Base-by-base conservation (phyloP, 2,888 invertebrate genomes). In the Standfussiana lucernea region DNA sequence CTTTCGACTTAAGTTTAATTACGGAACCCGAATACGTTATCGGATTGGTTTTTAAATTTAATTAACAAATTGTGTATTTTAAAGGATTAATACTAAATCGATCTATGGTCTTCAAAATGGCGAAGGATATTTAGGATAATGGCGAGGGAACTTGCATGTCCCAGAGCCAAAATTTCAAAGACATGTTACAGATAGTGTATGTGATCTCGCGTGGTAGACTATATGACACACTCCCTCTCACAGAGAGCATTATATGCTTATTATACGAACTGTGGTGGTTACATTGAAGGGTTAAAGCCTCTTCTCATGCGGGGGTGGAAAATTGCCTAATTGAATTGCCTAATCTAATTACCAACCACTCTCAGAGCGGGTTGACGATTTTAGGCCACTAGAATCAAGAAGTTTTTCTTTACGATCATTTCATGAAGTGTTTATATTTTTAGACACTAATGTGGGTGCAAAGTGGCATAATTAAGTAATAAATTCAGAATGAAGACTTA, bases 1-100 rank as follows among this genome's bases (percentile, higher is more conserved):
- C 64, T 82, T 80, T 59, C 4, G 13, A n/a, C n/a, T 53, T 40
- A 56, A 80, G 71, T 83, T 75, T 73, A 65, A 56, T 32, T 59
- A 61, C 42, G 59, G 67, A 40, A 66, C n/a, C 59, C 1, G 18
- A 77, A 73, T 68, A 62, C 21, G n/a, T 50, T 71, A 50, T 69
- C 45, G 18, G 47, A 69, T 71, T 56, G 59, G 13, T 76, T 83
- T 75, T 68, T 64, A 21, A 61, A 62, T 73, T 62, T 50, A 21
- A 75, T 21, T 40, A 78, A 64, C 2, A 77, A 77, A 42, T 42
- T 50, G 21, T 24, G 18, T 0, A n/a, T 56, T 66, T 40, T 18
- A 50, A 28, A n/a, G 15, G 40, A 40, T 50, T 40, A 18, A 42
- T 50, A n/a, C 8, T 32, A 32, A 40, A 47, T 40, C 4, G 15